Conservation (phyloP, 2,113 vertebrate genomes). For the Cottus gobio region DNA sequence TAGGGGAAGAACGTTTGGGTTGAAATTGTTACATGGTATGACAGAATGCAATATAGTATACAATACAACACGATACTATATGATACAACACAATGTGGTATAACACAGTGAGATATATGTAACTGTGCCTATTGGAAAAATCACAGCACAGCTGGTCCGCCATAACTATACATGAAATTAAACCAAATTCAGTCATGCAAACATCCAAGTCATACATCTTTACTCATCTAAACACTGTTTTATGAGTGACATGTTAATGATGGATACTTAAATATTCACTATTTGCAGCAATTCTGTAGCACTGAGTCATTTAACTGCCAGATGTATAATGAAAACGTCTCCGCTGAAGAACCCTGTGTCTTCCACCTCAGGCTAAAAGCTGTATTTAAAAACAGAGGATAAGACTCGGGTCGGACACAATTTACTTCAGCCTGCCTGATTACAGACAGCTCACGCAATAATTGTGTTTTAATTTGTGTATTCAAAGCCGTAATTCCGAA, state of each 20-base stretch:
- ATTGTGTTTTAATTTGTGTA: constrained; percentile 60
- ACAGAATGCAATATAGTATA: background rate
- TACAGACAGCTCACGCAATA: constrained; percentile 43
- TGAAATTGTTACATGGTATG: background rate
- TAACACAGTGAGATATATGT: background rate
- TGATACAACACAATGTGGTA: background rate
- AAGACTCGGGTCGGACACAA: background rate
- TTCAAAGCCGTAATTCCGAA: constrained; percentile 62
- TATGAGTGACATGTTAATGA: background rate
- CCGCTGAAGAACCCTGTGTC: background rate
- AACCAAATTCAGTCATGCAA: background rate
- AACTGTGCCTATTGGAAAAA: background rate
- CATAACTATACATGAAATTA: background rate
- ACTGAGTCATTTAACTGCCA: constrained; percentile 9
- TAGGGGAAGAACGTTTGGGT: background rate
- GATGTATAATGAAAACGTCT: background rate
- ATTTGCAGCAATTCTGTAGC: background rate
- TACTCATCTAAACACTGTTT: background rate
- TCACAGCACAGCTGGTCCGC: background rate
- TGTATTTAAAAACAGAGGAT: constrained; percentile 29
- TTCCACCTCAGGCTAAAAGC: constrained; percentile 4
- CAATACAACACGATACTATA: background rate
- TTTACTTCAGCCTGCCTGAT: constrained; percentile 24
- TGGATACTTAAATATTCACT: background rate
- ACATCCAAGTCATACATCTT: background rate